Base-by-base conservation (phyloP, 2,113 vertebrate genomes). In the Notothenia rossii region DNA sequence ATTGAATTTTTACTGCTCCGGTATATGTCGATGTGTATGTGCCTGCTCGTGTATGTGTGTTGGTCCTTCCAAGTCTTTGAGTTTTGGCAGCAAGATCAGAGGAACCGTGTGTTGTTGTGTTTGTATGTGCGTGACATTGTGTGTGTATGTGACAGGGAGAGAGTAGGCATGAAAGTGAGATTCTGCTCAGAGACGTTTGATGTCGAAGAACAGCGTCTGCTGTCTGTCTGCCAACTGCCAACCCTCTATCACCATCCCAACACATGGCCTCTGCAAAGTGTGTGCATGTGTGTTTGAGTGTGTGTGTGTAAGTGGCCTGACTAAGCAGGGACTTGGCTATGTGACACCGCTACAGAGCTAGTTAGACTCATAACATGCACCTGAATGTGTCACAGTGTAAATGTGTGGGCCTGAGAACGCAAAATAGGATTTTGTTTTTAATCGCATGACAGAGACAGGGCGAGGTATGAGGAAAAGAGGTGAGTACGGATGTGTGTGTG, bases 191-290 rank as follows among this genome's bases (percentile, higher is more conserved):
- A 94, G 87, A 94, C 86, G 89, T 94, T 94, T 94, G 90, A 93
- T 92, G 93, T 94, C 80, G 89, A 87, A 90, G 89, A 93, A 93
- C 90, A 92, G 89, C 87, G 88, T 92, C 90, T 91, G 89, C 91
- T 90, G 91, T 91, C 87, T 91, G 91, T 92, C 92, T 93, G 90
- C 89, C 90, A 93, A 92, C 91, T 89, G 89, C 86, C 90, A 92
- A 68, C 88, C 89, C 86, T 93, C 91, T 93, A 94, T 94, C 92
- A 90, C 90, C 90, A 83, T 90, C 90, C 86, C 87, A 94, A 91
- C 92, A 94, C 93, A 94, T 94, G 93, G 90, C 91, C 90, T 93
- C 82, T 74, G 76, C 85, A 82, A 89, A 82, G 85, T 81, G 85
- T 86, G 83, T 63, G 64, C 60, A 50, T 83, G 79, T 79, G 79